Conservation (phyloP, 2,113 vertebrate genomes). For the Paracanthobrama guichenoti region DNA sequence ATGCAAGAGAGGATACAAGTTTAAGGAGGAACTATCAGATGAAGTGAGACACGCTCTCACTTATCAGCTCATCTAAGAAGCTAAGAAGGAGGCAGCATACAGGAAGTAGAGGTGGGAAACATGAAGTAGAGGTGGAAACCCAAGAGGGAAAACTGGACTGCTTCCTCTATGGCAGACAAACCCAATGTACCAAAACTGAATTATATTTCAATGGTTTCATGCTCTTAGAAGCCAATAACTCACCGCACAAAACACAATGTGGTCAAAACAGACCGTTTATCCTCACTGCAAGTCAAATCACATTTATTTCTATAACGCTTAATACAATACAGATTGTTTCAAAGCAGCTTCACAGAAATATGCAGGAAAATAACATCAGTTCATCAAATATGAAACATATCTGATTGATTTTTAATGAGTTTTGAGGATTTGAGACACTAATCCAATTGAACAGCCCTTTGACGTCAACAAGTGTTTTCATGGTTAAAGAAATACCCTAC, state of each 20-base stretch:
- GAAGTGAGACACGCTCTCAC: conserved; percentile 47
- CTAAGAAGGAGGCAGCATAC: not conserved
- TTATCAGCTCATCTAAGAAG: not conserved
- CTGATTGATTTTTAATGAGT: no score
- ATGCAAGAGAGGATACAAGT: conserved; percentile 40
- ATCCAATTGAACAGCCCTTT: no score
- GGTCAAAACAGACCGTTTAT: not conserved
- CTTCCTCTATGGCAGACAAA: not conserved
- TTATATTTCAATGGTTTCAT: not conserved
- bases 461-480: no score
- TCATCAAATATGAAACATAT: not conserved
- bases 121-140: not conserved
- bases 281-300: not conserved
- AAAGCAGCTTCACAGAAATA: not conserved
- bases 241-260: not conserved
- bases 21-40: conserved; percentile 61
- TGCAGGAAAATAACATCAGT: not conserved
- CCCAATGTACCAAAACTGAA: not conserved
- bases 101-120: not conserved
- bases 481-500: no score
- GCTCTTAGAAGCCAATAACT: not conserved
- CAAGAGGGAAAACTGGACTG: not conserved
- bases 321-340: not conserved
- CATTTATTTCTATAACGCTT: not conserved
- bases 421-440: no score